Conservation (phyloP, 2,113 vertebrate genomes). For the Sigmodon hispidus region DNA sequence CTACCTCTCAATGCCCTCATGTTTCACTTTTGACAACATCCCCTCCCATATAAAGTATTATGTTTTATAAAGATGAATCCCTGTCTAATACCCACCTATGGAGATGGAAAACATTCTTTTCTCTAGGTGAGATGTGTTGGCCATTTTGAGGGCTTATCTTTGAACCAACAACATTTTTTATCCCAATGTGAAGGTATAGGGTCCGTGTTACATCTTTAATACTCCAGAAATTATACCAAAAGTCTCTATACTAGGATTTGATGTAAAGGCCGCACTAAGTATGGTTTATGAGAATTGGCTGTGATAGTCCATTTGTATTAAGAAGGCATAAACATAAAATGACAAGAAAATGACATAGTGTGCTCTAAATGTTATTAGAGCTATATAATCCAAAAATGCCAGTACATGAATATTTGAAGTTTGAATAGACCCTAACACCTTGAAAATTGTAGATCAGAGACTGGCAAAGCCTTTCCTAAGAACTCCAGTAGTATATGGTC, state of each 20-base stretch:
- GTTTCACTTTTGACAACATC: fast-evolving
- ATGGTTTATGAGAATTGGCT: neutral
- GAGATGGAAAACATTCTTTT: neutral
- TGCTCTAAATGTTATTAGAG: neutral
- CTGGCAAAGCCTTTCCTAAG: neutral
- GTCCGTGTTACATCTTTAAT: neutral
- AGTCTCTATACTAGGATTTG: neutral
- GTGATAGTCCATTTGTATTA: neutral
- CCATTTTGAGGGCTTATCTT: neutral
- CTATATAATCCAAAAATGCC: neutral
- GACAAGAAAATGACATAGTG: neutral
- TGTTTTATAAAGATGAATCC: neutral
- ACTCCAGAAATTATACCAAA: neutral
- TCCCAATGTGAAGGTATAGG: neutral
- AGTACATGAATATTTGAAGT: neutral
- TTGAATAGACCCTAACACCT: neutral
- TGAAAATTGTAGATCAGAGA: neutral
- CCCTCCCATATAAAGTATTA: neutral
- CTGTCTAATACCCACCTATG: neutral
- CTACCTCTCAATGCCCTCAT: fast-evolving
- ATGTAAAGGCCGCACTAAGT: neutral
- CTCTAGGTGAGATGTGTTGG: neutral
- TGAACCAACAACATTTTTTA: neutral
- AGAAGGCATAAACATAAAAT: neutral
- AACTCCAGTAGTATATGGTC: neutral